Percentiles rank a stretch among this genome's conserved stretches.
Evolutionary conservation across 2,888 invertebrate species (phyloP).

Genomic region (Leucophora obtusa): DNA sequence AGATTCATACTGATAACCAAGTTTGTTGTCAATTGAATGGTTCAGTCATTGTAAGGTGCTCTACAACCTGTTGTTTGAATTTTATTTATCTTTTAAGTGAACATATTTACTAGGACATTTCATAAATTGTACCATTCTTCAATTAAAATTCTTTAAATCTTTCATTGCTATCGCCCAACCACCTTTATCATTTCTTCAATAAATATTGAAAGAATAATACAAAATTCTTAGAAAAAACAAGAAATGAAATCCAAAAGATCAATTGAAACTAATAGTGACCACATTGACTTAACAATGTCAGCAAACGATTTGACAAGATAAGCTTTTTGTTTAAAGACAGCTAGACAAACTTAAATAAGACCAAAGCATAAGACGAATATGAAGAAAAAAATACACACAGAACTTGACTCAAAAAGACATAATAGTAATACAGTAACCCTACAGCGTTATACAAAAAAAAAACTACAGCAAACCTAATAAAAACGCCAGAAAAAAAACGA

Average conservation of each 20-base stretch:
- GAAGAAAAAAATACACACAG: conserved; percentile 5
- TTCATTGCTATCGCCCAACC: neutral
- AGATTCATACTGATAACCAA: no score
- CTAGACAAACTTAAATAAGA: conserved; percentile 52
- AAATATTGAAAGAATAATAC: conserved; percentile 21
- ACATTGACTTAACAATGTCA: conserved; percentile 65
- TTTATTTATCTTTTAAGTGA: no score
- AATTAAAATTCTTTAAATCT: conserved; percentile 59
- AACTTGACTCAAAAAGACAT: conserved; percentile 1
- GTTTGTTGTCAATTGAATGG: no score
- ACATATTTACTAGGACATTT: no score
- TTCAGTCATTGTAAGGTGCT: no score
- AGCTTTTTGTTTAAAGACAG: conserved; percentile 59
- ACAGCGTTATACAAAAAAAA: conserved; percentile 23
- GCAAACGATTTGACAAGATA: conserved; percentile 65
- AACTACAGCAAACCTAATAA: conserved; percentile 19
- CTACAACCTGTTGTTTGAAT: no score
- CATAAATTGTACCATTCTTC: no score
- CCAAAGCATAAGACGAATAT: conserved; percentile 16
- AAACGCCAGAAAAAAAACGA: conserved; percentile 25
- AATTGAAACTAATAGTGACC: conserved; percentile 65
- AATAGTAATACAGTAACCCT: conserved; percentile 43
- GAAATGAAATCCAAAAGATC: conserved; percentile 60
- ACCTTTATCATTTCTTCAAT: conserved; percentile 26
- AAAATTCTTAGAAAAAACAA: conserved; percentile 17